phyloP scores from a whole-genome alignment of 2,888 invertebrate species.

The Rutpela maculata region DNA sequence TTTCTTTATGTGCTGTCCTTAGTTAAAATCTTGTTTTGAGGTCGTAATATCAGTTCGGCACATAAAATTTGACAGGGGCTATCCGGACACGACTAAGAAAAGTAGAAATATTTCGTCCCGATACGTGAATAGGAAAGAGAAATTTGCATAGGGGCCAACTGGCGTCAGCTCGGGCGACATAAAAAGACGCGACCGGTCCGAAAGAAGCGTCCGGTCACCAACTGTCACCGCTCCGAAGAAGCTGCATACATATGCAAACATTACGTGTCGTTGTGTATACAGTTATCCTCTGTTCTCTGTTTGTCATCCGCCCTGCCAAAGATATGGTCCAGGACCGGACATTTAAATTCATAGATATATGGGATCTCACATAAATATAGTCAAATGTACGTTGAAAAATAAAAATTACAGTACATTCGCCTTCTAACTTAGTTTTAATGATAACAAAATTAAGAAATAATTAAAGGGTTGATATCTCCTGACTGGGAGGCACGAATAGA shows the following conservation, averaged over 20 bases:
- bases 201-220: slow-evolving; percentile 67
- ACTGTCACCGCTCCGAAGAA: slow-evolving; percentile 69
- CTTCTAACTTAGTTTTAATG: no score
- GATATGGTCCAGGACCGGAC: slow-evolving; percentile 45
- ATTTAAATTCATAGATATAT: not conserved
- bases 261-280: slow-evolving; percentile 57
- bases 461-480: no score
- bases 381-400: no score
- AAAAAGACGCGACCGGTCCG: slow-evolving; percentile 69
- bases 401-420: no score
- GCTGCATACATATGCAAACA: slow-evolving; percentile 67
- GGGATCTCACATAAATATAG: no score
- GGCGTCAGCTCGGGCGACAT: slow-evolving; percentile 73
- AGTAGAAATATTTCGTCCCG: slow-evolving; percentile 18
- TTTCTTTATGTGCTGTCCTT: not conserved
- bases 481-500: no score
- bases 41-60: not conserved
- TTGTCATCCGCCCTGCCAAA: slow-evolving; percentile 22
- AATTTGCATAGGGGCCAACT: slow-evolving; percentile 70
- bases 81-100: slow-evolving; percentile 14
- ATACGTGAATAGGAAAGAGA: slow-evolving; percentile 47
- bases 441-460: no score
- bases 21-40: not conserved
- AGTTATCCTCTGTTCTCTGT: slow-evolving; percentile 44
- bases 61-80: slow-evolving; percentile 27